phyloP scores from a whole-genome alignment of 2,888 invertebrate species.

The Buathra laborator region DNA sequence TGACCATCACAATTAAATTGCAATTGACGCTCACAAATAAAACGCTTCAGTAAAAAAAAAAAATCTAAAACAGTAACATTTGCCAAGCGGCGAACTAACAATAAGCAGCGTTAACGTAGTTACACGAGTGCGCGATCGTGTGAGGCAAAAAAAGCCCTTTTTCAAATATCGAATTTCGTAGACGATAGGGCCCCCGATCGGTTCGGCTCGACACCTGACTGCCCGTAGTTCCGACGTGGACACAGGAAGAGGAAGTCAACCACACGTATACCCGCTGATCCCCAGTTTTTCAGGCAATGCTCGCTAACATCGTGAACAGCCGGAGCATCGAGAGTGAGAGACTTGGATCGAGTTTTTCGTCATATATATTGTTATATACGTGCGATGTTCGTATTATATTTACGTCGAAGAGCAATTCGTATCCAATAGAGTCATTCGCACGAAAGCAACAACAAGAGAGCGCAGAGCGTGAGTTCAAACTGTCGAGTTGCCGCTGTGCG shows the following conservation, averaged over 20 bases:
- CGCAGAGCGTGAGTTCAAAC: slow-evolving; percentile 13
- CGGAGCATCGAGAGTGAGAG: slow-evolving; percentile 68
- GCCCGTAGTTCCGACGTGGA: slow-evolving; percentile 81
- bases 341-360: slow-evolving; percentile 74
- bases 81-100: slow-evolving; percentile 21
- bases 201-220: slow-evolving; percentile 79
- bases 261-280: slow-evolving; percentile 71
- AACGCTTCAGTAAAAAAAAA: too few relatives aligned
- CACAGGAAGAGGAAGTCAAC: slow-evolving; percentile 84
- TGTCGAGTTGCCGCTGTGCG: slow-evolving; percentile 47
- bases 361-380: not conserved
- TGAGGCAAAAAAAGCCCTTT: slow-evolving; percentile 41
- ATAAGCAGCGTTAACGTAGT: not conserved
- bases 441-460: slow-evolving; percentile 64
- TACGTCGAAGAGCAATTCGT: slow-evolving; percentile 33
- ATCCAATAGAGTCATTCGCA: slow-evolving; percentile 75
- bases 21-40: too few relatives aligned
- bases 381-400: not conserved
- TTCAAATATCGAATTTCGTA: slow-evolving; percentile 70
- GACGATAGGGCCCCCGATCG: slow-evolving; percentile 61
- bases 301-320: slow-evolving; percentile 44
- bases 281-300: not conserved
- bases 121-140: slow-evolving; percentile 27
- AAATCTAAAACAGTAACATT: slow-evolving; percentile 6
- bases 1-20: too few relatives aligned